These are phyloP conservation scores for Drosophila mimica DNA, from an alignment of 2,888 invertebrate species.

Conservation along the genomic window DNA sequence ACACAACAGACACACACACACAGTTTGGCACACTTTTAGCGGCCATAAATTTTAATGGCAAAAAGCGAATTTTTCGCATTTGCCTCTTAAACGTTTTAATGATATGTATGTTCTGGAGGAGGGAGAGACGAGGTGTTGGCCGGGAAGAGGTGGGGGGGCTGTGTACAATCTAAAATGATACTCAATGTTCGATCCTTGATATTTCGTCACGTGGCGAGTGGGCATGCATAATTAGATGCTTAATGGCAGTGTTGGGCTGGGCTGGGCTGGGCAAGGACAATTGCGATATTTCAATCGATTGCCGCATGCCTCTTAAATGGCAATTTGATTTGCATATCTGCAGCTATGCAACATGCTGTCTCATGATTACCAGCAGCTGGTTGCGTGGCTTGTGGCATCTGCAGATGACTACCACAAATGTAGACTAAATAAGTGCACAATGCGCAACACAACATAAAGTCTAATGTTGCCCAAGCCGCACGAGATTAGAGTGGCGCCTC, in stretches of 20 bases:
- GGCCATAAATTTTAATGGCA: constrained; percentile 76
- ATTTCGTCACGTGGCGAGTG: constrained; percentile 67
- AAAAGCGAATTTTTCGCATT: constrained; percentile 65
- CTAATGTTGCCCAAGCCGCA: constrained; percentile 25
- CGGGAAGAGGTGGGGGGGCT: background rate
- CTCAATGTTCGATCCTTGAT: constrained; percentile 47
- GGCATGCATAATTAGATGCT: constrained; percentile 76
- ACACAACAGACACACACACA: constrained; percentile 20
- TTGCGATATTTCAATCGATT: constrained; percentile 63
- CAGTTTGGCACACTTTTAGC: constrained; percentile 47
- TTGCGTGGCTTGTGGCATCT: constrained; percentile 6
- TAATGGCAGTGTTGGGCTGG: constrained; percentile 54
- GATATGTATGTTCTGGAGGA: background rate
- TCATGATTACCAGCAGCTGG: background rate
- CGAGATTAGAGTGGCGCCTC: constrained; percentile 38
- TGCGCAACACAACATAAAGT: constrained; percentile 5
- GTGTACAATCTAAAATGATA: constrained; percentile 17
- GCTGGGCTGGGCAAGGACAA: constrained; percentile 55
- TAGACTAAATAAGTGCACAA: constrained; percentile 17
- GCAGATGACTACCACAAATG: constrained; percentile 18
- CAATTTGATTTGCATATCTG: constrained; percentile 62
- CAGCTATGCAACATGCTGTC: constrained; percentile 8
- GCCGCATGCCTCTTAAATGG: constrained; percentile 41
- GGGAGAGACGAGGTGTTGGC: background rate
- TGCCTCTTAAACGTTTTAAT: constrained; percentile 52